Base-by-base conservation (phyloP, 2,888 invertebrate species). In the Beris chalybata region DNA sequence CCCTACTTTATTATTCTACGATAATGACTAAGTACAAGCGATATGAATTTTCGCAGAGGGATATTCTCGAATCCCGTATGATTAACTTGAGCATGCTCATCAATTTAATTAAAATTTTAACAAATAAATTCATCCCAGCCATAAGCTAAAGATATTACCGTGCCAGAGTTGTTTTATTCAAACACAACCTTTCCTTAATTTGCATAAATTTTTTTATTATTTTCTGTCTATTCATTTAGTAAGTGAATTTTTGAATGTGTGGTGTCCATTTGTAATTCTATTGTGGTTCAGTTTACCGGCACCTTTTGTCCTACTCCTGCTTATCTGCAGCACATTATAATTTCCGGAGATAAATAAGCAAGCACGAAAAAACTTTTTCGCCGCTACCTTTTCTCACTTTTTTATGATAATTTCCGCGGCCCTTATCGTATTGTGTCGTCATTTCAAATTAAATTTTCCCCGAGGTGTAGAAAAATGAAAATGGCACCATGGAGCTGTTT, bases 21-120 rank as follows among this genome's bases (percentile, higher is more conserved):
- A n/a, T n/a, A n/a, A n/a, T n/a, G n/a, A n/a, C n/a, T n/a, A n/a
- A n/a, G n/a, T n/a, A n/a, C n/a, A n/a, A n/a, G n/a, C n/a, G n/a
- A n/a, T n/a, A n/a, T n/a, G n/a, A n/a, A n/a, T n/a, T n/a, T n/a
- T n/a, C n/a, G n/a, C n/a, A n/a, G n/a, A n/a, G 6, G 11, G 5
- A 15, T 12, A 5, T 47, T 3, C 15, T 6, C 38, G 44, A n/a
- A 13, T 56, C 52, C 38, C 56, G 32, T n/a, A 54, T 65, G 65
- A 32, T 55, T 15, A 66, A 67, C 54, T 69, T 69, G 52, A 61
- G 56, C 48, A 54, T 67, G 65, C 30, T 12, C 43, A 53, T 30
- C 61, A 63, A 67, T 69, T 67, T 69, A 69, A 69, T 69, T 69
- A 69, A 69, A 69, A 69, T 67, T 69, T 69, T 63, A 63, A 67